Base-by-base conservation (phyloP, 1,140 invertebrate species). In the Drosophila erecta region DNA sequence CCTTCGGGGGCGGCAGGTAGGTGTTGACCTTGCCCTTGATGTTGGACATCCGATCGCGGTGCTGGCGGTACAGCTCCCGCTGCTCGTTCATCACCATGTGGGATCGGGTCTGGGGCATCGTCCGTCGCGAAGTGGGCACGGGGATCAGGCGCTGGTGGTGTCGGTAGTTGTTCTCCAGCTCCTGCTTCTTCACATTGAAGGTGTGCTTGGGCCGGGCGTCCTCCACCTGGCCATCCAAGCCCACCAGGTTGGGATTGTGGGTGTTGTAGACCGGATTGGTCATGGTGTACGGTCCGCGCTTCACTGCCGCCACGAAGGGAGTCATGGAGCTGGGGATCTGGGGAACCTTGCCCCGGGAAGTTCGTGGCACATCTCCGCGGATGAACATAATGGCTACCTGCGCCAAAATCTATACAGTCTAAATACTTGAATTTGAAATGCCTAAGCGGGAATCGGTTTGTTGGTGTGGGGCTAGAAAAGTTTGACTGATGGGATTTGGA, bases 1-100 rank as follows among this genome's bases (percentile, higher is more conserved):
- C 12, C 47, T 84, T 89, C 0, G 84, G 84, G 27, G 84, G 79
- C 3, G 84, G 84, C 49, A 89, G 47, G 14, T 57, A 55, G 2
- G 67, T 89, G 49, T 89, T 78, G 3, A 89, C 80, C 76, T 89
- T 89, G 14, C 85, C 76, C 55, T 89, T 89, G 33, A 89, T 77
- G 4, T 89, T 67, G 15, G 79, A 61, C 65, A 89, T 46, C 3
- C 84, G 85, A 40, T 78, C 76, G 0, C 73, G 73, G 38, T 89
- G 84, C 76, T 89, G 85, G 0, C 61, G 72, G 41, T 89, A 89
- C 10, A 89, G 22, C n/a, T 84, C 80, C 10, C 84, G 38, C 33
- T 89, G 79, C 24, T 89, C 85, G 30, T 89, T 80, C 3, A 62
- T 33, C 12, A 47, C 84, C 50, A 83, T 17, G 44, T 62, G 66